phyloP scores from a whole-genome alignment of 2,888 invertebrate species.

The Poecilobothrus nobilitatus region DNA sequence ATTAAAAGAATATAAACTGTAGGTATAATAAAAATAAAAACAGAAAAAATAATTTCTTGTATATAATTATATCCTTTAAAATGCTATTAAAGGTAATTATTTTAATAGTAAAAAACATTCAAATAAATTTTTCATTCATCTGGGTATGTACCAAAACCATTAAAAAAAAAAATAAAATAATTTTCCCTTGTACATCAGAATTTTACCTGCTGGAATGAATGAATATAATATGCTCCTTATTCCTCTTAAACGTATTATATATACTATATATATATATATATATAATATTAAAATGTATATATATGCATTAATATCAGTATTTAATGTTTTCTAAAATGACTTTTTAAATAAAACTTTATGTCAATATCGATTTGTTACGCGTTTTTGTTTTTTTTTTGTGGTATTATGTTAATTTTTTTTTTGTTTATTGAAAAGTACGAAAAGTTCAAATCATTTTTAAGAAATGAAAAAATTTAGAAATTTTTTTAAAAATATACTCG shows the following conservation, averaged over 20 bases:
- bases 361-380: too few relatives aligned
- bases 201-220: neutral
- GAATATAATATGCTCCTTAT: neutral
- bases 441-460: too few relatives aligned
- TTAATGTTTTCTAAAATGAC: too few relatives aligned
- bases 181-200: neutral
- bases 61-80: neutral
- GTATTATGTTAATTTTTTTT: too few relatives aligned
- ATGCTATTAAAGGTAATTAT: conserved; percentile 1
- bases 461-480: too few relatives aligned
- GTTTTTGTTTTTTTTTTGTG: too few relatives aligned
- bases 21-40: too few relatives aligned
- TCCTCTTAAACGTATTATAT: neutral
- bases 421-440: too few relatives aligned
- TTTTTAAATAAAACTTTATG: too few relatives aligned
- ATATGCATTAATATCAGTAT: too few relatives aligned
- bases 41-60: neutral
- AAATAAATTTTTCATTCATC: conserved; percentile 3
- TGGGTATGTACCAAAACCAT: neutral
- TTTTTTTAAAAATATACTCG: neutral
- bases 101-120: conserved; percentile 1
- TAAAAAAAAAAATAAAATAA: neutral
- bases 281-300: neutral
- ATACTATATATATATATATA: neutral
- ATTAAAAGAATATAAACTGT: too few relatives aligned